Conservation (phyloP, 2,888 invertebrate genomes). For the Drosophila paranaensis region DNA sequence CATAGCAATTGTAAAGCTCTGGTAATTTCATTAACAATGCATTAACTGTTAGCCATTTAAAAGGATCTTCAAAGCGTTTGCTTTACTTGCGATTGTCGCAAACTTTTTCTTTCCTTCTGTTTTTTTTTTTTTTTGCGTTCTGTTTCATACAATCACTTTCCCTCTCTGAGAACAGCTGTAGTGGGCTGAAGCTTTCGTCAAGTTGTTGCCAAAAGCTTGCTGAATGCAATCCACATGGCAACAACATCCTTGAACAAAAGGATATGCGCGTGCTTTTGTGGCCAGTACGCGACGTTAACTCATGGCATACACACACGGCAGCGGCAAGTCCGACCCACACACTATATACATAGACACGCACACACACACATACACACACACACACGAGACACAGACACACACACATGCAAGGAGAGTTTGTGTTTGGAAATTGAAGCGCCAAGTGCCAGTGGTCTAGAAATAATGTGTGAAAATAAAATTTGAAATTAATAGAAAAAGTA, state of each 20-base stretch:
- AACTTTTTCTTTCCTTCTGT: background rate
- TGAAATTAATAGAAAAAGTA: constrained; percentile 30
- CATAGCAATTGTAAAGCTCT: too few species aligned
- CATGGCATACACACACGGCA: constrained; percentile 70
- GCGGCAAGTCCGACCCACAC: constrained; percentile 43
- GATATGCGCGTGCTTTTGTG: constrained; percentile 63
- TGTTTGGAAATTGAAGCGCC: constrained; percentile 64
- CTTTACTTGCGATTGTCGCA: constrained; percentile 7
- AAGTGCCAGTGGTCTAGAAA: constrained; percentile 62
- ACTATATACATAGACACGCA: constrained; percentile 27
- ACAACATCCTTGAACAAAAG: constrained; percentile 72
- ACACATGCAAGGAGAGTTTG: constrained; percentile 26
- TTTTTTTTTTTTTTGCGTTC: background rate
- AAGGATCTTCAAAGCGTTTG: constrained; percentile 18
- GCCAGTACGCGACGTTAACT: constrained; percentile 80
- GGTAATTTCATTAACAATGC: background rate
- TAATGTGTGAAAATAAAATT: constrained; percentile 33
- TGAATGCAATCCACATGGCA: constrained; percentile 68
- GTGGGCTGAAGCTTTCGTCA: constrained; percentile 63
- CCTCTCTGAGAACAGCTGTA: constrained; percentile 69
- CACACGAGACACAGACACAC: constrained; percentile 22
- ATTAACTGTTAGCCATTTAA: constrained; percentile 11
- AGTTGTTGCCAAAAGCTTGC: constrained; percentile 57
- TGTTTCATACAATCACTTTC: constrained; percentile 42
- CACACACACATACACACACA: constrained; percentile 16